A percentile compares a stretch with the other conserved stretches of the same genome.
Evolutionary conservation across 2,797 vertebrate species (phyloP).

Genomic region (Picus viridis): DNA sequence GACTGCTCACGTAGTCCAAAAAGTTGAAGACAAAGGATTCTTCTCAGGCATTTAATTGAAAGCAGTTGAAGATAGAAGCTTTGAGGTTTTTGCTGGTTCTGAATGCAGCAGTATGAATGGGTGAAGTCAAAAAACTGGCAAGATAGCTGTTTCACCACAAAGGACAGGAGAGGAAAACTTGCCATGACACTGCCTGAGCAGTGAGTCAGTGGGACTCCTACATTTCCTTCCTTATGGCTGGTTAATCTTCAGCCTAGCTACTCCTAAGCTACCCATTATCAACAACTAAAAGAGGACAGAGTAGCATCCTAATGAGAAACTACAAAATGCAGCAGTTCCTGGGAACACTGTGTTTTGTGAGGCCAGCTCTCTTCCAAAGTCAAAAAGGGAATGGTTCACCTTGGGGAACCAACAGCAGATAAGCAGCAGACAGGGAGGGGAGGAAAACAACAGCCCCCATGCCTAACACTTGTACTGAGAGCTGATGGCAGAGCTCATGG

Average conservation of each 20-base stretch:
- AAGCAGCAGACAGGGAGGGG: neutral
- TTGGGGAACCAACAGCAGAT: neutral
- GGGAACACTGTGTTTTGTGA: neutral
- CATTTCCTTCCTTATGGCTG: neutral
- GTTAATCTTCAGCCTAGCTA: constrained; percentile 7
- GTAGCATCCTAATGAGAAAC: neutral
- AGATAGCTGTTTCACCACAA: neutral
- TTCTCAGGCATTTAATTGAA: constrained; percentile 48
- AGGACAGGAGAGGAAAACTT: neutral
- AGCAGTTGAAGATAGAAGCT: constrained; percentile 28
- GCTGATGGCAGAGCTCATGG: neutral
- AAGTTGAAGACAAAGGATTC: constrained; percentile 43
- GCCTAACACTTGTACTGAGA: neutral
- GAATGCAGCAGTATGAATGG: neutral
- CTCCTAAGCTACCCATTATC: neutral
- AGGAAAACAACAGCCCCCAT: neutral
- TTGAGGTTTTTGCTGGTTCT: neutral
- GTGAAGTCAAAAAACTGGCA: neutral
- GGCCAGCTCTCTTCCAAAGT: neutral
- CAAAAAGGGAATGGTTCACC: neutral
- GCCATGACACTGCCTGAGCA: neutral
- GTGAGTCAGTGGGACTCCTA: neutral
- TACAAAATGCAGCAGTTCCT: neutral
- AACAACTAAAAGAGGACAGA: neutral
- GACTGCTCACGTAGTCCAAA: neutral